These are phyloP conservation scores for Lepus americanus DNA, from an alignment of 2,113 vertebrate genomes.

Conservation along the genomic window DNA sequence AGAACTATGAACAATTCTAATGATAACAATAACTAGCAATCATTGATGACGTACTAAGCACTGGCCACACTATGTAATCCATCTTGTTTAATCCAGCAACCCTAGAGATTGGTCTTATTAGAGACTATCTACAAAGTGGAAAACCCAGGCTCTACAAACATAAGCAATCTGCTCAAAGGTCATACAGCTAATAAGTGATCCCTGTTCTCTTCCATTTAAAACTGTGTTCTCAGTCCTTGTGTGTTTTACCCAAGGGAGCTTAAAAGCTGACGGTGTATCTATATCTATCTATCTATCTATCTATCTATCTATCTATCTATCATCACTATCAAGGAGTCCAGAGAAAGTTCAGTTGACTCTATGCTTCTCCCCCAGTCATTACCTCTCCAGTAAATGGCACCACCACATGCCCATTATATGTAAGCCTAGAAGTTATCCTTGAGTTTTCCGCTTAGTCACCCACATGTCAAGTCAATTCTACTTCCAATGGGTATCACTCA, in stretches of 20 bases:
- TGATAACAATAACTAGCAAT: background rate
- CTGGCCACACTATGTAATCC: background rate
- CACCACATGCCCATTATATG: background rate
- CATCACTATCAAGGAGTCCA: background rate
- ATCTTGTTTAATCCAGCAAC: background rate
- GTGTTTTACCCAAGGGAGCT: background rate
- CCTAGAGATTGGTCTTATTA: background rate
- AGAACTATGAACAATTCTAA: background rate
- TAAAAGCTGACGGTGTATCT: background rate
- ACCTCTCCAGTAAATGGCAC: background rate
- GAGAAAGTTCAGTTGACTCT: background rate
- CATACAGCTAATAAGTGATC: background rate
- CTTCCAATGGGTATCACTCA: background rate
- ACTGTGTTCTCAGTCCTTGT: background rate
- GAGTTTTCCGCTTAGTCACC: background rate
- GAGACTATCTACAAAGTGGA: background rate
- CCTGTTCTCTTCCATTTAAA: background rate
- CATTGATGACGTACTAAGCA: background rate
- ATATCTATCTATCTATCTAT: too few relatives aligned
- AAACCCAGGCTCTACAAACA: background rate
- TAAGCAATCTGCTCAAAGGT: background rate
- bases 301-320: too few relatives aligned
- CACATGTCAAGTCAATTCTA: background rate
- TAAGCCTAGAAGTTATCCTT: background rate
- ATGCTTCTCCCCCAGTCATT: background rate